phyloP scores from a whole-genome alignment of 2,888 invertebrate species.

The Drosophila prostipennis region DNA sequence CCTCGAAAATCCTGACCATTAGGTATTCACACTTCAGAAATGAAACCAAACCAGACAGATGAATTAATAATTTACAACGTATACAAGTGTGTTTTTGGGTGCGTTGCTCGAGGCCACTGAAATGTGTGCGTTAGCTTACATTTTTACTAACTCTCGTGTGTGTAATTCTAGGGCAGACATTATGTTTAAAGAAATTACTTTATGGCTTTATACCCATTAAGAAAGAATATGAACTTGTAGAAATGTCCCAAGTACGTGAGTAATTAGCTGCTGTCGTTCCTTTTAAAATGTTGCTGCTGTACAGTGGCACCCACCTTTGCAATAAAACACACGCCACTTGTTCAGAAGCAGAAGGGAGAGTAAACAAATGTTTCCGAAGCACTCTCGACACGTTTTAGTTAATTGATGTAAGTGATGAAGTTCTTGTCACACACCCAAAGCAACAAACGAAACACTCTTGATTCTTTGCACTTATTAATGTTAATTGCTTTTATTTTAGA shows the following conservation, averaged over 20 bases:
- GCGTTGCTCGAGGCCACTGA: neutral
- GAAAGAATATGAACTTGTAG: conserved; percentile 79
- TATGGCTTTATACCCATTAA: conserved; percentile 81
- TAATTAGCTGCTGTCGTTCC: conserved; percentile 53
- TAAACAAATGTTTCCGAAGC: conserved; percentile 5
- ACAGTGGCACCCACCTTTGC: conserved; percentile 47
- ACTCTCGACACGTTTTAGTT: conserved; percentile 28
- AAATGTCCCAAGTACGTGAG: conserved; percentile 81
- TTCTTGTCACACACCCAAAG: conserved; percentile 18
- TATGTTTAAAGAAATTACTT: conserved; percentile 81
- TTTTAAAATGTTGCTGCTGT: conserved; percentile 41
- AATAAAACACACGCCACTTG: conserved; percentile 21
- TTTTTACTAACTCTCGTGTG: conserved; percentile 44
- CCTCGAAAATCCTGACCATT: neutral
- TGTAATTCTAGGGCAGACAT: conserved; percentile 77
- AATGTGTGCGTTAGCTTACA: conserved; percentile 9
- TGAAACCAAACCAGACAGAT: neutral
- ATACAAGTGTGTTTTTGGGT: conserved; percentile 4
- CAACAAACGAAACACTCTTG: conserved; percentile 4
- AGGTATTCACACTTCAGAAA: neutral
- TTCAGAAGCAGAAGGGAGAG: neutral
- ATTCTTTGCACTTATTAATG: conserved; percentile 4
- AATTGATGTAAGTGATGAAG: conserved; percentile 16
- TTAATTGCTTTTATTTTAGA: conserved; percentile 59
- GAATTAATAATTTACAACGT: conserved; percentile 49